These are phyloP conservation scores for Dryoscopus gambensis DNA, from an alignment of 2,113 vertebrate genomes.

Conservation along the genomic window DNA sequence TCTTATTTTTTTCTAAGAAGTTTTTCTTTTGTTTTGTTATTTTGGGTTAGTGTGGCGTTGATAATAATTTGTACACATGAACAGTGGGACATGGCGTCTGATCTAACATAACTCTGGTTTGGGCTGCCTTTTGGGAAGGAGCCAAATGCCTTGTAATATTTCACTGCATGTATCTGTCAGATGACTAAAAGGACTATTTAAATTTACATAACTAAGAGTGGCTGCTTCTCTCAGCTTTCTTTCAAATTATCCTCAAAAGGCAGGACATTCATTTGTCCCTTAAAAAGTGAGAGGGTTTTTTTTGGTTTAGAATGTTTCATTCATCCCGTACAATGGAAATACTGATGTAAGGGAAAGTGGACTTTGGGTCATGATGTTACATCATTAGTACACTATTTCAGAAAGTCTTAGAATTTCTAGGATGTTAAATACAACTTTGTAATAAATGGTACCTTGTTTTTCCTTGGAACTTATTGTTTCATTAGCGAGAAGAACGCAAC, in stretches of 20 bases:
- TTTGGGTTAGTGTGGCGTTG: not conserved
- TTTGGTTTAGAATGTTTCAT: not conserved
- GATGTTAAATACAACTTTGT: not conserved
- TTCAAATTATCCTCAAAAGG: not conserved
- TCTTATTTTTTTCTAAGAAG: not conserved
- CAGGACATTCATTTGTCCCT: not conserved
- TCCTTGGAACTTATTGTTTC: not conserved
- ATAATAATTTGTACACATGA: not conserved
- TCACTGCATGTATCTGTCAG: not conserved
- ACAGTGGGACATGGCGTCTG: not conserved
- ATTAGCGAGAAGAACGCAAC: not conserved
- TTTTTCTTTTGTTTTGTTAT: not conserved
- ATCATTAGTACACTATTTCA: not conserved
- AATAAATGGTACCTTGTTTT: not conserved
- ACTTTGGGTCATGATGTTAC: not conserved
- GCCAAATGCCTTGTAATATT: not conserved
- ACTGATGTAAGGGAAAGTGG: not conserved
- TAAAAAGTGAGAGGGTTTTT: not conserved
- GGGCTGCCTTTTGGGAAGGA: not conserved
- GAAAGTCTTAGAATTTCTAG: not conserved
- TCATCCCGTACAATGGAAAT: not conserved
- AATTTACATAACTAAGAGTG: not conserved
- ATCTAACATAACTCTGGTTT: not conserved
- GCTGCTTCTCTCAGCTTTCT: not conserved
- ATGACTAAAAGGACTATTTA: not conserved